Evolutionary conservation across 2,888 invertebrate species (phyloP).

Genomic region (Caenorhabditis becei): DNA sequence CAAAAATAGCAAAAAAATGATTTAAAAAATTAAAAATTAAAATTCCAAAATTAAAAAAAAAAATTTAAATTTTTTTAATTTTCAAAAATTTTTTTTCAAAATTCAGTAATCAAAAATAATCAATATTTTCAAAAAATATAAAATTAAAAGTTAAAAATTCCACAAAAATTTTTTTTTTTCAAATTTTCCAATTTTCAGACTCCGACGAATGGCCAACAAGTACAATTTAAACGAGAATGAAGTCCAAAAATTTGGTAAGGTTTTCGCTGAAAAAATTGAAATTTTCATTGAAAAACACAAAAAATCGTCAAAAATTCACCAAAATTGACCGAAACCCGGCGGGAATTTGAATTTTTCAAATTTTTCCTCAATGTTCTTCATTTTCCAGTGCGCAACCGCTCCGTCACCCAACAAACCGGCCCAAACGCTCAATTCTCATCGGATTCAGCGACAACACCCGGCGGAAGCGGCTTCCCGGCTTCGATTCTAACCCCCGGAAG

Average conservation of each 20-base stretch:
- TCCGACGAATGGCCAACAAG: conserved; percentile 26
- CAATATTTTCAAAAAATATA: neutral
- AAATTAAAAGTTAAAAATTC: too few species aligned
- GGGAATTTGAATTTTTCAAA: too few species aligned
- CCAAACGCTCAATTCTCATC: neutral
- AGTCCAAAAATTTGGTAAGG: conserved; percentile 28
- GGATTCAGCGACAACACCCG: conserved; percentile 6
- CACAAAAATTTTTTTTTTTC: too few species aligned
- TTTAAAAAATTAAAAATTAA: neutral
- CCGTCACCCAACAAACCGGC: conserved; percentile 1
- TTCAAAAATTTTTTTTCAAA: too few species aligned
- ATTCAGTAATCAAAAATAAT: neutral
- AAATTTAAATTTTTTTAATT: too few species aligned
- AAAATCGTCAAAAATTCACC: too few species aligned
- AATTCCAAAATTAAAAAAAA: too few species aligned
- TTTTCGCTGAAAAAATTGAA: too few species aligned
- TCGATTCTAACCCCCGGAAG: conserved; percentile 7
- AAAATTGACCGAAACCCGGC: too few species aligned
- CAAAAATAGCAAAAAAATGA: neutral
- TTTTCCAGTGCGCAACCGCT: conserved; percentile 17
- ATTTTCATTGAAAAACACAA: too few species aligned
- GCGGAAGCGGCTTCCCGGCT: neutral
- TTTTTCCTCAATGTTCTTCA: neutral
- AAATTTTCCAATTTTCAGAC: too few species aligned
- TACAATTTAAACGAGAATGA: conserved; percentile 36